phyloP scores from a whole-genome alignment of 1,140 invertebrate genomes.

The Chrysomallon squamiferum region DNA sequence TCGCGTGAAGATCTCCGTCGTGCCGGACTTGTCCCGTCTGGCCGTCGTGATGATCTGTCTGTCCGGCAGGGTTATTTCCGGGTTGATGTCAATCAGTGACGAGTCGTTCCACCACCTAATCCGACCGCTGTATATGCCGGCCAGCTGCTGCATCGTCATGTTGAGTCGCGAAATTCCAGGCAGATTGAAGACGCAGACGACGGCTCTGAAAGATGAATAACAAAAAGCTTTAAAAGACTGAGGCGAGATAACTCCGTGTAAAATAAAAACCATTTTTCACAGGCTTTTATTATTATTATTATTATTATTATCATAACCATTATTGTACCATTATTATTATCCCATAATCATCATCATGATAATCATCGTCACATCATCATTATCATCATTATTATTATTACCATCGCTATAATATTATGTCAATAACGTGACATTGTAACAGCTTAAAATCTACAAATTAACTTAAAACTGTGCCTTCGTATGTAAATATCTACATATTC shows the following conservation, averaged over 20 bases:
- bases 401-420: too few species aligned
- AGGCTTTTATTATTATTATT: too few species aligned
- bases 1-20: slow-evolving; percentile 35
- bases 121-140: slow-evolving; percentile 41
- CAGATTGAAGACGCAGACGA: slow-evolving; percentile 2
- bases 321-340: not conserved
- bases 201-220: slow-evolving; percentile 3
- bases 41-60: slow-evolving; percentile 24
- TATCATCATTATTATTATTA: too few species aligned
- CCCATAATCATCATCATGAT: too few species aligned
- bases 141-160: slow-evolving; percentile 24
- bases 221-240: too few species aligned
- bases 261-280: not conserved
- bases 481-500: too few species aligned
- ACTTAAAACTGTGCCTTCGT: too few species aligned
- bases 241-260: too few species aligned
- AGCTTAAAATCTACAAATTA: too few species aligned
- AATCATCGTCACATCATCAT: too few species aligned
- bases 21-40: slow-evolving; percentile 34
- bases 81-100: slow-evolving; percentile 18
- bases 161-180: slow-evolving; percentile 3
- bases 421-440: too few species aligned
- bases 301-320: too few species aligned
- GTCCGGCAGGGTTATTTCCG: slow-evolving; percentile 15
- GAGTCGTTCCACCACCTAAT: slow-evolving; percentile 27